These are phyloP conservation scores for Taenioides sp. DNA, from an alignment of 2,797 vertebrate species.

Conservation along the genomic window DNA sequence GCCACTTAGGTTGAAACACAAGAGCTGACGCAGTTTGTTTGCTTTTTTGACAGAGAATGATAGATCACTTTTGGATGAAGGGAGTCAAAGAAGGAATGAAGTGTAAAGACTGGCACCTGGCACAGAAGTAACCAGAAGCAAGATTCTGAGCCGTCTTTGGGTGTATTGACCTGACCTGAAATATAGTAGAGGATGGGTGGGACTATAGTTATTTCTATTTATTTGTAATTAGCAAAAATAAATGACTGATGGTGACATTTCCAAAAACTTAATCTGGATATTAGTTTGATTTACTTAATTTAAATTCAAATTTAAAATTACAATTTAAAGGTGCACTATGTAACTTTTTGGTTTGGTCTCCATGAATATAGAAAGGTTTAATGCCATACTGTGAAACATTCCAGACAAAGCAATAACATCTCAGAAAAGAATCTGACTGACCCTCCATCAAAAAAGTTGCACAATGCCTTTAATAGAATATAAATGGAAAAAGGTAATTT, in stretches of 20 bases:
- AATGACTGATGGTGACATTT: too few species aligned
- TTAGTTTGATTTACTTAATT: too few species aligned
- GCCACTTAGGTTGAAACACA: slow-evolving; percentile 62
- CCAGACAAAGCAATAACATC: too few species aligned
- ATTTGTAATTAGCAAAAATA: not conserved
- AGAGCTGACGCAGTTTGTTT: slow-evolving; percentile 73
- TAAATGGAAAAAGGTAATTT: not conserved
- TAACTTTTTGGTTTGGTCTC: too few species aligned
- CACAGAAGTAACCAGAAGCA: not conserved
- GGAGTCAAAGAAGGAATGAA: slow-evolving; percentile 1
- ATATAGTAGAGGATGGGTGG: not conserved
- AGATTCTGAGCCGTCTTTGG: not conserved
- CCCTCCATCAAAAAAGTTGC: too few species aligned
- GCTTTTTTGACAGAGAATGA: slow-evolving; percentile 57
- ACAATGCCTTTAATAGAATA: too few species aligned
- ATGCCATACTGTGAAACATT: too few species aligned
- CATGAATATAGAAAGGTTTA: too few species aligned
- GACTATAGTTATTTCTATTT: not conserved
- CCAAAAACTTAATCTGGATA: too few species aligned
- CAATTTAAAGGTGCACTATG: too few species aligned
- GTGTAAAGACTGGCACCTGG: not conserved
- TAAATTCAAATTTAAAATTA: too few species aligned
- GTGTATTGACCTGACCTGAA: not conserved
- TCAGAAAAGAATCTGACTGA: too few species aligned
- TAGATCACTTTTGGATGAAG: slow-evolving; percentile 43